phyloP scores from a whole-genome alignment of 2,888 invertebrate genomes.

The Alentia gelatinosa region DNA sequence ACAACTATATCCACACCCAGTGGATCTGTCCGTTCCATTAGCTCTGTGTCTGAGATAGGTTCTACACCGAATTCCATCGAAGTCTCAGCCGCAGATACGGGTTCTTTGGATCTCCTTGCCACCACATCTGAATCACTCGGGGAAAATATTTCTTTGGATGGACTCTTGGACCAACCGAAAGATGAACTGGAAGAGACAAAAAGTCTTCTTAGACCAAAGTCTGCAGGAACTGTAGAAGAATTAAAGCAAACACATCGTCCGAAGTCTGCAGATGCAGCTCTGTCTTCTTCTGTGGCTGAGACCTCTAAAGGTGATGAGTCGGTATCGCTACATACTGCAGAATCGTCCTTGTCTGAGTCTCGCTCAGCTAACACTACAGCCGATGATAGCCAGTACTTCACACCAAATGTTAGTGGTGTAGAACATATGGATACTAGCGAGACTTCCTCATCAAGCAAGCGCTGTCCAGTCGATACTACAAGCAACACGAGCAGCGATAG shows the following conservation, averaged over 20 bases:
- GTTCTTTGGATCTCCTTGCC: constrained; percentile 32
- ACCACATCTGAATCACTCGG: constrained; percentile 43
- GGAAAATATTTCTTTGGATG: constrained; percentile 57
- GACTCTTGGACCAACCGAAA: background rate
- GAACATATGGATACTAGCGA: background rate
- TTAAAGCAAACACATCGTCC: background rate
- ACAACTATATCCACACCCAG: constrained; percentile 75
- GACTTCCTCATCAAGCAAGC: constrained; percentile 20
- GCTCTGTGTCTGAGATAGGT: constrained; percentile 26
- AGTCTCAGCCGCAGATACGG: constrained; percentile 16
- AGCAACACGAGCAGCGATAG: constrained; percentile 43
- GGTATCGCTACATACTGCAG: constrained; percentile 9
- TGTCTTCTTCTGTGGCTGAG: background rate
- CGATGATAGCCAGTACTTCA: constrained; percentile 59
- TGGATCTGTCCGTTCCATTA: constrained; percentile 69
- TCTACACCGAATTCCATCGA: constrained; percentile 39
- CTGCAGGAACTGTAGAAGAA: constrained; percentile 8
- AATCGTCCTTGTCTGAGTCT: constrained; percentile 29
- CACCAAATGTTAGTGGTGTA: constrained; percentile 49
- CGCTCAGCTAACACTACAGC: constrained; percentile 28
- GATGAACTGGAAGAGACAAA: constrained; percentile 4
- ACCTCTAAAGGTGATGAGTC: constrained; percentile 20
- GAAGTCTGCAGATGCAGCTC: background rate
- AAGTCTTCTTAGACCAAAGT: background rate
- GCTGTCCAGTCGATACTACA: background rate